A percentile compares a stretch with the other conserved stretches of the same genome.
Conservation (phyloP, 1,140 invertebrate genomes). For the Achroia grisella region DNA sequence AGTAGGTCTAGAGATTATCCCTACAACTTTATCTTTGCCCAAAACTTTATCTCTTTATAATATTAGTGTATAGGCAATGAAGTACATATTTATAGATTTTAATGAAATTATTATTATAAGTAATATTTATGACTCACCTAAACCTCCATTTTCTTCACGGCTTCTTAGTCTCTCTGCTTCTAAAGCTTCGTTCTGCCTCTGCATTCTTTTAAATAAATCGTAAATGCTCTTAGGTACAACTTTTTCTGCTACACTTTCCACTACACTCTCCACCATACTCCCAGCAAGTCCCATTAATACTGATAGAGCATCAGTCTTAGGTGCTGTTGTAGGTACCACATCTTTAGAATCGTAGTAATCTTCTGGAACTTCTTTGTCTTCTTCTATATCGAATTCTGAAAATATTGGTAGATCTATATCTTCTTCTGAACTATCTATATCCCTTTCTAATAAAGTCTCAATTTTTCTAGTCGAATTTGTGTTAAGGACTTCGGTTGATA, state of each 20-base stretch:
- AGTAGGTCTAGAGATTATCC: no score
- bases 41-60: no score
- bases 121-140: slow-evolving; percentile 35
- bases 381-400: slow-evolving; percentile 51
- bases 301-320: slow-evolving; percentile 54
- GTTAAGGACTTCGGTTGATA: slow-evolving; percentile 4
- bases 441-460: slow-evolving; percentile 16
- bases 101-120: no score
- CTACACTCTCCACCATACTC: slow-evolving; percentile 62
- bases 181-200: slow-evolving; percentile 53
- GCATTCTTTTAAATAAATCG: slow-evolving; percentile 64
- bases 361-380: slow-evolving; percentile 50
- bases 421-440: slow-evolving; percentile 22
- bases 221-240: slow-evolving; percentile 58
- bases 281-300: slow-evolving; percentile 62
- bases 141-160: slow-evolving; percentile 67
- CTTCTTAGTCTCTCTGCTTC: slow-evolving; percentile 66
- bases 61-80: no score
- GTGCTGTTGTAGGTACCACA: slow-evolving; percentile 49
- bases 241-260: slow-evolving; percentile 60
- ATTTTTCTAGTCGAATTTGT: slow-evolving; percentile 5
- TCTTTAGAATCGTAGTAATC: slow-evolving; percentile 67
- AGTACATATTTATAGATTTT: no score
- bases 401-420: slow-evolving; percentile 45
- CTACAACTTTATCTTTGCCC: no score